Percentiles rank a stretch among this genome's conserved stretches.
phyloP scores from a whole-genome alignment of 2,113 vertebrate species.

The Alethe castanea region DNA sequence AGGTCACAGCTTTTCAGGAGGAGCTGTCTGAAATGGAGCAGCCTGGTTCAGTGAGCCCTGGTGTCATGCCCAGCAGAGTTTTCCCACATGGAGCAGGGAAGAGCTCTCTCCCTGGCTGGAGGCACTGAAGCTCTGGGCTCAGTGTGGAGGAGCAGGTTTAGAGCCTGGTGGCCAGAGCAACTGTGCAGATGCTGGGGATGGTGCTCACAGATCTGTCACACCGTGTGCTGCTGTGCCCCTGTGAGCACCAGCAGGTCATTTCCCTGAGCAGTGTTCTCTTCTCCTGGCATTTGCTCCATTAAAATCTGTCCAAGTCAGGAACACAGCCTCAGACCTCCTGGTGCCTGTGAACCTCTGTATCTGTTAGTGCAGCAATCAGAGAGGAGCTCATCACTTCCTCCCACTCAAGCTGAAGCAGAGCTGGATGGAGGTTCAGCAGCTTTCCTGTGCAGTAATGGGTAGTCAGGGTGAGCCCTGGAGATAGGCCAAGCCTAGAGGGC shows the following conservation, averaged over 20 bases:
- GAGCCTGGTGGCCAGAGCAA: background rate
- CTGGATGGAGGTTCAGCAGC: background rate
- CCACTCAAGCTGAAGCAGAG: background rate
- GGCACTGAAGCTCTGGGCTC: background rate
- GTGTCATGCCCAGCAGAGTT: background rate
- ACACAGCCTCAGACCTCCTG: background rate
- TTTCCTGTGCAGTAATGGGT: background rate
- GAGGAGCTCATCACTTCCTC: background rate
- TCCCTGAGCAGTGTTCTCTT: background rate
- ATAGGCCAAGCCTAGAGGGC: background rate
- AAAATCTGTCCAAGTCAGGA: background rate
- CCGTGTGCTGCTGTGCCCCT: background rate
- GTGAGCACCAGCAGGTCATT: background rate
- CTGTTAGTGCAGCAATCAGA: background rate
- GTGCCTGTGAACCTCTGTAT: background rate
- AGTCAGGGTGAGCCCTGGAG: background rate
- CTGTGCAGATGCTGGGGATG: accelerated
- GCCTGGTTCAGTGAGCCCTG: background rate
- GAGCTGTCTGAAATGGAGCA: background rate
- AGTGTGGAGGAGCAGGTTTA: background rate
- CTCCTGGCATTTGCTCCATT: background rate
- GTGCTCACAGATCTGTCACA: background rate
- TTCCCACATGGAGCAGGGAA: background rate
- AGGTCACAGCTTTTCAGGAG: background rate
- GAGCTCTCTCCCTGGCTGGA: background rate